Evolutionary conservation across 2,113 vertebrate genomes (phyloP).

Genomic region (Pogonocichla stellata): DNA sequence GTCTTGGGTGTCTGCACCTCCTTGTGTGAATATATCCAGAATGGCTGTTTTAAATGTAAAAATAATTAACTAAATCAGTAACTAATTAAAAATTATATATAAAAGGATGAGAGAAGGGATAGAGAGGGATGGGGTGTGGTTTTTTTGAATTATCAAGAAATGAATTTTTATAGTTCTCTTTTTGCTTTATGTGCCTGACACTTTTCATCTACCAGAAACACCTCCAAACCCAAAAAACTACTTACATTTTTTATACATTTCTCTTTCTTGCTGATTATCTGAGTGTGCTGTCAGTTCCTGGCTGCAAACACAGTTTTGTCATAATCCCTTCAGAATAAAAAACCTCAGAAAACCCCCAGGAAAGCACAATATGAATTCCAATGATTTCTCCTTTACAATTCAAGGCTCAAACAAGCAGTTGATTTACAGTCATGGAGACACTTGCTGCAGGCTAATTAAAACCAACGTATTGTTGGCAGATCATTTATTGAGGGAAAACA

Average conservation of each 20-base stretch:
- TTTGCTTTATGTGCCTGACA: not conserved
- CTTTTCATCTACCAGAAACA: not conserved
- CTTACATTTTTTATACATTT: not conserved
- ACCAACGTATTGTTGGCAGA: slow-evolving; percentile 36
- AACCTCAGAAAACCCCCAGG: not conserved
- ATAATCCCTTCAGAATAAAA: slow-evolving; percentile 15
- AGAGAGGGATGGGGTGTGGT: not conserved
- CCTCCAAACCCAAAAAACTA: not conserved
- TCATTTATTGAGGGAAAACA: slow-evolving; percentile 59
- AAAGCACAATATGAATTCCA: slow-evolving; percentile 26
- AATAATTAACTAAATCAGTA: not conserved
- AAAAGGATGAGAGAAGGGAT: not conserved
- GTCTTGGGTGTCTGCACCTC: not conserved
- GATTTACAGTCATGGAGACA: slow-evolving; percentile 43
- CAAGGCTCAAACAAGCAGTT: slow-evolving; percentile 56
- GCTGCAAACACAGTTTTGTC: slow-evolving; percentile 23
- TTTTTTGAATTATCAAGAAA: not conserved
- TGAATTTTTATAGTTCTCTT: not conserved
- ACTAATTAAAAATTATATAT: too few relatives aligned
- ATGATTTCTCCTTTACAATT: slow-evolving; percentile 39
- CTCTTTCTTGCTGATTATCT: not conserved
- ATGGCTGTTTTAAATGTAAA: not conserved
- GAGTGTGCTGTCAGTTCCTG: not conserved
- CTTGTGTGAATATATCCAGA: not conserved
- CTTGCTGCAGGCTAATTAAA: slow-evolving; percentile 62